A percentile compares a stretch with the other conserved stretches of the same genome.
Evolutionary conservation across 2,113 vertebrate species (phyloP).

Genomic region (Apteryx mantelli): DNA sequence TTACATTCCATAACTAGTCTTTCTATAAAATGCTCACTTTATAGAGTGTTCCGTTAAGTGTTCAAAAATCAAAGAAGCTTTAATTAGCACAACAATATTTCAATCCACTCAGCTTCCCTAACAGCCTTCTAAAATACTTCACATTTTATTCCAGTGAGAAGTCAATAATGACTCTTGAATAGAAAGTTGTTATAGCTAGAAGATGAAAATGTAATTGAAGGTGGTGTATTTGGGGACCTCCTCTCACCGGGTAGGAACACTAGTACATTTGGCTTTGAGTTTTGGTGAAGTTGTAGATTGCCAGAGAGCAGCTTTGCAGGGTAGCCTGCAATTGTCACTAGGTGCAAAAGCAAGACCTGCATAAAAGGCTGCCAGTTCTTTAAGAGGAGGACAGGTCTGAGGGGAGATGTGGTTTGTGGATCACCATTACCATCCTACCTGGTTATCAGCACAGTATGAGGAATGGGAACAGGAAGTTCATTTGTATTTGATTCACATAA

Average conservation of each 20-base stretch:
- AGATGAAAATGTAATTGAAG: constrained; percentile 44
- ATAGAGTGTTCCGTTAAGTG: background rate
- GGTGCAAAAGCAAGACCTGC: background rate
- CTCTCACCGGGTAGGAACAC: constrained; percentile 44
- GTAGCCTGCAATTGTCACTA: background rate
- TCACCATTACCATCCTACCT: background rate
- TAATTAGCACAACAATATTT: constrained; percentile 59
- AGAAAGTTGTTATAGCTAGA: constrained; percentile 41
- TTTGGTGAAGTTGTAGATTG: background rate
- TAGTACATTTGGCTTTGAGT: background rate
- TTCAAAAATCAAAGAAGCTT: constrained; percentile 56
- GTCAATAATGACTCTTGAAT: constrained; percentile 40
- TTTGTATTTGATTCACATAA: too few relatives aligned
- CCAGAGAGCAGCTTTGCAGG: background rate
- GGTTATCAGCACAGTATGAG: background rate
- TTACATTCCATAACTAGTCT: constrained; percentile 15
- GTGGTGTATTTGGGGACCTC: constrained; percentile 66
- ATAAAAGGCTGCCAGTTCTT: background rate
- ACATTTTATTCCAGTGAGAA: constrained; percentile 39
- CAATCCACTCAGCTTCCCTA: constrained; percentile 38
- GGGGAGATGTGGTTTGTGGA: background rate
- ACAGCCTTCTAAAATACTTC: constrained; percentile 40
- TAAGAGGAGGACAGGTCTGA: background rate
- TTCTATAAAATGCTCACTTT: constrained; percentile 42
- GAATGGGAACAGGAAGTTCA: background rate